Conservation (phyloP, 2,113 vertebrate species). For the Hirundichthys speculiger region DNA sequence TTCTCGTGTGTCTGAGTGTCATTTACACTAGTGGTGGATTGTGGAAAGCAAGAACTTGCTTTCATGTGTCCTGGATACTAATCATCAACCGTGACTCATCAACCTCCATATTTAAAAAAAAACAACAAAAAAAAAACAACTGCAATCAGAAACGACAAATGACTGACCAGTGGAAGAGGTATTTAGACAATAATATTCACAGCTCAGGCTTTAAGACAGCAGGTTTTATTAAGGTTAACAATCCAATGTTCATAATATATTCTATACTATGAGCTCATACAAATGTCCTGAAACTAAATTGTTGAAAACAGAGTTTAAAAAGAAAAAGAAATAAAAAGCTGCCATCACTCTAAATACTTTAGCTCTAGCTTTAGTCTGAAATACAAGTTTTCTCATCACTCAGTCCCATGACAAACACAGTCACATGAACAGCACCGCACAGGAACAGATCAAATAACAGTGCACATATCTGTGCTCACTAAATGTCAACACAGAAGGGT, state of each 20-base stretch:
- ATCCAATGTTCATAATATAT: background rate
- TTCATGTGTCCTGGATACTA: background rate
- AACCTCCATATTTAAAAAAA: too few relatives aligned
- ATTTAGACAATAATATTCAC: background rate
- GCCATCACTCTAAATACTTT: background rate
- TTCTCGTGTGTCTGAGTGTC: conserved; percentile 13
- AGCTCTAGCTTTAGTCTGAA: too few relatives aligned
- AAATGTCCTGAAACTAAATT: background rate
- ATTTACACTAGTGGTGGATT: background rate
- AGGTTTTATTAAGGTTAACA: conserved; percentile 22
- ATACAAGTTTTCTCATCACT: background rate
- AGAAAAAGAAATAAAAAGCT: too few relatives aligned
- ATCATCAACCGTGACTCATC: too few relatives aligned
- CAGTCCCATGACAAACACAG: background rate
- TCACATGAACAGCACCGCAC: background rate
- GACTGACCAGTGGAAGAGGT: too few relatives aligned
- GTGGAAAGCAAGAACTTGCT: conserved; percentile 1
- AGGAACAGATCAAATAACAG: conserved; percentile 12
- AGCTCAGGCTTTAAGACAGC: background rate
- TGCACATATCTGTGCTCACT: background rate
- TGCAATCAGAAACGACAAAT: background rate
- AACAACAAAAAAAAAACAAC: background rate
- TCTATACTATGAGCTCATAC: background rate
- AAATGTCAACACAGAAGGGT: conserved; percentile 30
- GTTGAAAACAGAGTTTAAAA: background rate